These are phyloP conservation scores for Anagyrus pseudococci DNA, from an alignment of 2,888 invertebrate species.

Conservation along the genomic window DNA sequence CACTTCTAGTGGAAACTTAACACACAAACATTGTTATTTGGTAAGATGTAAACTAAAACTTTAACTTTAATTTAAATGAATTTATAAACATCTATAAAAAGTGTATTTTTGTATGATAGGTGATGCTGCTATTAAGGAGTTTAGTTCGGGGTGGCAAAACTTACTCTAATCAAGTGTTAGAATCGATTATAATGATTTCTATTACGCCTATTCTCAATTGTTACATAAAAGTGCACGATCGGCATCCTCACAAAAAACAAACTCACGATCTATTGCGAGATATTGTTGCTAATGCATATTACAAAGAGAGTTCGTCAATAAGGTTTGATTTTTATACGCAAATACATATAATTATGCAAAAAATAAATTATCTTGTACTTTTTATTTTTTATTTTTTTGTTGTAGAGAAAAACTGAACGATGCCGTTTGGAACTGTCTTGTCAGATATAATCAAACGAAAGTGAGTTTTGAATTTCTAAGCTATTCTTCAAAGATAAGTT, in stretches of 20 bases:
- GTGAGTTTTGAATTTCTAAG: slow-evolving; percentile 50
- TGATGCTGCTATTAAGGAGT: slow-evolving; percentile 51
- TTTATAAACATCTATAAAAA: slow-evolving; percentile 4
- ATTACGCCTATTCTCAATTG: slow-evolving; percentile 48
- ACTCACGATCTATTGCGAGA: slow-evolving; percentile 50
- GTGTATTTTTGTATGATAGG: slow-evolving; percentile 42
- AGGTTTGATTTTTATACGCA: no score
- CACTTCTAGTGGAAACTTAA: slow-evolving; percentile 47
- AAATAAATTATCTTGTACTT: neutral
- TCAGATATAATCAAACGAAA: slow-evolving; percentile 45
- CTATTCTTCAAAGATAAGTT: slow-evolving; percentile 42
- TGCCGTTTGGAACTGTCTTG: slow-evolving; percentile 41
- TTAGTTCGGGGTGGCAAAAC: slow-evolving; percentile 47
- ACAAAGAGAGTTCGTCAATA: slow-evolving; percentile 43
- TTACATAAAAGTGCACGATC: slow-evolving; percentile 54
- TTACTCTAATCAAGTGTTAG: slow-evolving; percentile 44
- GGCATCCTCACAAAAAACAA: slow-evolving; percentile 54
- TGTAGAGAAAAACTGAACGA: slow-evolving; percentile 49
- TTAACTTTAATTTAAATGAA: neutral
- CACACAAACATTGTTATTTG: slow-evolving; percentile 54
- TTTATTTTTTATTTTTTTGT: slow-evolving; percentile 14
- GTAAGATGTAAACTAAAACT: slow-evolving; percentile 41
- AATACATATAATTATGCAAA: neutral
- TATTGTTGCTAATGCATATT: slow-evolving; percentile 48
- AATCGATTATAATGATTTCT: slow-evolving; percentile 50